These are phyloP conservation scores for Cryptoprocta ferox DNA, from an alignment of 2,797 vertebrate species.

Conservation along the genomic window DNA sequence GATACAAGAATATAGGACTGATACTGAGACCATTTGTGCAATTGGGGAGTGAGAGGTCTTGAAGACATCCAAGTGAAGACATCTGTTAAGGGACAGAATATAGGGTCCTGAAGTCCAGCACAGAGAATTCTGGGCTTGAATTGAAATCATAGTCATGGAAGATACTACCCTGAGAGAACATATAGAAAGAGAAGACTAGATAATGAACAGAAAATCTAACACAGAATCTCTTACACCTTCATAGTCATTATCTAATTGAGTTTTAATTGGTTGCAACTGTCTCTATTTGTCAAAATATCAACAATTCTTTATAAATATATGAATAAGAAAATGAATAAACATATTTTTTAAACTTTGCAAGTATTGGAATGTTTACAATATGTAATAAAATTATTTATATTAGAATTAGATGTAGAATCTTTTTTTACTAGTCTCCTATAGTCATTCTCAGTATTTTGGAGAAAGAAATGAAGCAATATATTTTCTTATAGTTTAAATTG, in stretches of 20 bases:
- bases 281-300: neutral
- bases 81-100: neutral
- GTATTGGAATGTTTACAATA: neutral
- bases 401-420: neutral
- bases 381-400: neutral
- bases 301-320: neutral
- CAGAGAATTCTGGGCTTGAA: neutral
- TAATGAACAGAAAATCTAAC: neutral
- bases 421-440: neutral
- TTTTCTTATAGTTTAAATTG: slow-evolving; percentile 2
- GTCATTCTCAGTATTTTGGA: neutral
- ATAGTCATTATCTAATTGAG: neutral
- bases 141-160: neutral
- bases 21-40: neutral
- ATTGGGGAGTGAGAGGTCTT: neutral
- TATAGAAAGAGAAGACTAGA: neutral
- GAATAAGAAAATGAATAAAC: neutral
- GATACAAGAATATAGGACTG: neutral
- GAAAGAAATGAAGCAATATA: neutral
- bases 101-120: neutral
- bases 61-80: neutral
- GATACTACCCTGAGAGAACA: neutral
- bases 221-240: neutral
- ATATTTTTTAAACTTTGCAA: neutral
- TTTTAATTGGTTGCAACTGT: neutral